Evolutionary conservation across 2,888 invertebrate genomes (phyloP).

Genomic region (Alitta virens): DNA sequence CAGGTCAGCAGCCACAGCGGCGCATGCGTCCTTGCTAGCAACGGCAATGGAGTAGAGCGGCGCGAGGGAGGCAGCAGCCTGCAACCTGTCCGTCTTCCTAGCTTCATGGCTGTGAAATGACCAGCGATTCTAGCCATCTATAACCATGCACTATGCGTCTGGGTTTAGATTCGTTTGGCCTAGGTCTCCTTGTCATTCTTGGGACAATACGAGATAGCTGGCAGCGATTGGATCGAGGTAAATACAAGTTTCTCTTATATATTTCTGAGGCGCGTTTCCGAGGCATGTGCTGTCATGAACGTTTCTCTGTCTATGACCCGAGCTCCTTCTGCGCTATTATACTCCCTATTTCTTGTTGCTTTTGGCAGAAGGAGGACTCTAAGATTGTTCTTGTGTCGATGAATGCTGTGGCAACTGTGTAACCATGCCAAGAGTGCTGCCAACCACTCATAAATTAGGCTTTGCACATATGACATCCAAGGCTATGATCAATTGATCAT

Average conservation of each 20-base stretch:
- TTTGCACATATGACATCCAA: too few relatives aligned
- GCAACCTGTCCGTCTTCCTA: neutral
- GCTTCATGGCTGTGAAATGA: constrained; percentile 6
- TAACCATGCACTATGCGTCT: constrained; percentile 17
- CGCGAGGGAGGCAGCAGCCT: neutral
- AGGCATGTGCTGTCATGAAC: too few relatives aligned
- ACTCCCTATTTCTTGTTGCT: too few relatives aligned
- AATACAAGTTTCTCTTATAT: neutral
- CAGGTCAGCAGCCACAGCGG: neutral
- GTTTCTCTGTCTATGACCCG: too few relatives aligned
- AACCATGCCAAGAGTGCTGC: too few relatives aligned
- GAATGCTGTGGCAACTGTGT: too few relatives aligned
- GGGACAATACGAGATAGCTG: constrained; percentile 17
- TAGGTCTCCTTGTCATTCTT: constrained; percentile 11
- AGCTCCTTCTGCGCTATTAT: too few relatives aligned
- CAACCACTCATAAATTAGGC: too few relatives aligned
- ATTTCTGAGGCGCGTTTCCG: too few relatives aligned
- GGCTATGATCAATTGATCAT: too few relatives aligned
- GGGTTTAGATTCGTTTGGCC: constrained; percentile 9
- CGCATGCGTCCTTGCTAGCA: neutral
- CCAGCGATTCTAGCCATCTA: constrained; percentile 4
- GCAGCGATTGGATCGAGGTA: constrained; percentile 11
- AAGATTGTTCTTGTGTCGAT: too few relatives aligned
- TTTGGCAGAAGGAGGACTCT: too few relatives aligned
- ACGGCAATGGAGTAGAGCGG: neutral